A percentile compares a stretch with the other conserved stretches of the same genome.
Evolutionary conservation across 1,140 invertebrate species (phyloP).

Genomic region (Magallana ariakensis): DNA sequence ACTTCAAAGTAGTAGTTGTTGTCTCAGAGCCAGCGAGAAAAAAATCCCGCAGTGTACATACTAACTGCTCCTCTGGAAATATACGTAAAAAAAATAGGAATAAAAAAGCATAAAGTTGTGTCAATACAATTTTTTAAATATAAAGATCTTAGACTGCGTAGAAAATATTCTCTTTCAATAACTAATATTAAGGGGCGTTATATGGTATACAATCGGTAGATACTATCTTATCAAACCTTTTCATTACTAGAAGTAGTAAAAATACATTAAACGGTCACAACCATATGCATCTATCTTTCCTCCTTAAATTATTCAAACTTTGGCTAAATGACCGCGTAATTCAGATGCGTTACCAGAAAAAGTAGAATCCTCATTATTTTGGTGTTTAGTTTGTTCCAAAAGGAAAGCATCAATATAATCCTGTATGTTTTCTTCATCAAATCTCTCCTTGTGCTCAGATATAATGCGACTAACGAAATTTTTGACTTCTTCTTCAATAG

Average conservation of each 20-base stretch:
- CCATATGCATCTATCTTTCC: no score
- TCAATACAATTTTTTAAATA: no score
- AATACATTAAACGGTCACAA: no score
- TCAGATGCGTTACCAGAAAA: constrained; percentile 16
- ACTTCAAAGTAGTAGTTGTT: constrained; percentile 26
- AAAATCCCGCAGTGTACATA: constrained; percentile 33
- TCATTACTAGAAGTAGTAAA: no score
- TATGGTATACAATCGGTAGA: no score
- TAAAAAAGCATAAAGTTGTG: no score
- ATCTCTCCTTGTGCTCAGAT: constrained; percentile 33
- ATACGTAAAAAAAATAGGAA: neutral
- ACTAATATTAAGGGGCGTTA: no score
- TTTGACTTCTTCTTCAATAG: neutral
- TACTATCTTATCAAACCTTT: no score
- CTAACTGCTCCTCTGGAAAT: constrained; percentile 38
- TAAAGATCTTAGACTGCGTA: no score
- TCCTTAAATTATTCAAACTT: no score
- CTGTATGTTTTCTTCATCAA: constrained; percentile 41
- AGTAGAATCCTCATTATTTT: neutral
- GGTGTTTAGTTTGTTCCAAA: neutral
- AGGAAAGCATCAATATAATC: constrained; percentile 45
- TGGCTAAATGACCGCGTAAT: no score
- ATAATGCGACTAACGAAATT: neutral
- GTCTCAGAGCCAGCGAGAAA: constrained; percentile 45
- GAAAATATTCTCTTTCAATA: no score